Base-by-base conservation (phyloP, 2,113 vertebrate genomes). In the Podarcis muralis region DNA sequence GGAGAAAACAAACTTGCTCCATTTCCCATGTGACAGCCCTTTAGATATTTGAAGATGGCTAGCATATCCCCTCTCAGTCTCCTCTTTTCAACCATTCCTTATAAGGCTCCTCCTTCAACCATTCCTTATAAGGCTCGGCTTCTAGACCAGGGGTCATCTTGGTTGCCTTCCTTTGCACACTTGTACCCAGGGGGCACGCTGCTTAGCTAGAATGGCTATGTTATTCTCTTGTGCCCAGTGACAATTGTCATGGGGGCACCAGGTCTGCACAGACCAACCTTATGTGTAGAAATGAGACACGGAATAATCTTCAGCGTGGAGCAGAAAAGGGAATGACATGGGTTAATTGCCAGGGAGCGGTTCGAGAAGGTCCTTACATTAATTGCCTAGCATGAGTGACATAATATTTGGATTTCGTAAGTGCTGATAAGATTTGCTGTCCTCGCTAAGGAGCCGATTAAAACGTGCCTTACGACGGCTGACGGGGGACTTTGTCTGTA, bases 401-500 rank as follows among this genome's bases (percentile, higher is more conserved):
- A 84, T 84, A 68, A 83, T 96, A 94, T 94, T 93, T 94, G 91
- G 92, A 91, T 71, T 92, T 93, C 89, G 92, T 91, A 90, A 95
- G 88, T 88, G 86, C 87, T 80, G 90, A 86, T 93, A 92, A 92
- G 94, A 94, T 94, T 95, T 92, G 88, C 92, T 89, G 77, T 92
- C 93, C 90, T 87, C 91, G 87, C 91, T 84, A 93, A 96, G 5
- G 94, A 94, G 91, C 92, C 88, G 76, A 96, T 95, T 95, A 95
- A 88, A 95, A 95, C 96, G 95, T 95, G 94, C 90, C 85, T 87
- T 92, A 92, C 95, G 95, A 96, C 27, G 68, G 81, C 89, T 96
- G 96, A 97, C 91, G 53, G 94, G 94, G 87, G 90, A 94, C 95
- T 96, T 97, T 96, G 95, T 97, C 94, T 97, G 87, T 94, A 95